These are phyloP conservation scores for Tychaedon coryphoeus DNA, from an alignment of 2,113 vertebrate genomes.

Conservation along the genomic window DNA sequence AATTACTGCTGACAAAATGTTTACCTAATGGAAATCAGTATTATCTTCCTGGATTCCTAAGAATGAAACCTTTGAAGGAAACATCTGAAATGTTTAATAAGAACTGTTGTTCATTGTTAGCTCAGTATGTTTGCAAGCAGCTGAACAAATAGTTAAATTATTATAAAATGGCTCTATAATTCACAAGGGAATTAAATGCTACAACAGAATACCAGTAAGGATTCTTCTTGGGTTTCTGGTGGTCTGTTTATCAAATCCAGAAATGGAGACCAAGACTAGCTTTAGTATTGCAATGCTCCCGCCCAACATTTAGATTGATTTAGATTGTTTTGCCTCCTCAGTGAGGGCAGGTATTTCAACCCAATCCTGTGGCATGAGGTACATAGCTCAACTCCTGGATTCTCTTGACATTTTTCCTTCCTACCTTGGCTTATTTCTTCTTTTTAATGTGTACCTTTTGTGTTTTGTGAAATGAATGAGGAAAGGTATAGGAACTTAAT, in stretches of 20 bases:
- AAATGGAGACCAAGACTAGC: background rate
- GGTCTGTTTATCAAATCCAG: background rate
- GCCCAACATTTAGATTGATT: background rate
- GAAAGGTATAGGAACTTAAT: background rate
- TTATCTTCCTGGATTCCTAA: slow-evolving; percentile 32
- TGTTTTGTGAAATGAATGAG: background rate
- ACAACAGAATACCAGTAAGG: background rate
- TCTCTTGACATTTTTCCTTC: background rate
- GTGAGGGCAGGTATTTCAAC: background rate
- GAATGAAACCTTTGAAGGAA: slow-evolving; percentile 13
- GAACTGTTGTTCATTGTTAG: background rate
- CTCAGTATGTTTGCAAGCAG: background rate
- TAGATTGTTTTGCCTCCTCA: background rate
- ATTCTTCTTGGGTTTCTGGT: background rate
- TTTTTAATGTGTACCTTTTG: background rate
- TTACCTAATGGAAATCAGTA: slow-evolving; percentile 45
- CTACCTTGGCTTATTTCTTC: background rate
- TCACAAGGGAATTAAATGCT: background rate
- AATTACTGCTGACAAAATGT: slow-evolving; percentile 60
- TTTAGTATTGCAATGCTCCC: background rate
- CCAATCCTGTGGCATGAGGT: background rate
- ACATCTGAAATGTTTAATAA: background rate
- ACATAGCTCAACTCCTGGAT: background rate
- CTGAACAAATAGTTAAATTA: background rate
- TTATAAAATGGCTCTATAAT: background rate